phyloP scores from a whole-genome alignment of 1,140 invertebrate species.

The Acyrthosiphon pisum region DNA sequence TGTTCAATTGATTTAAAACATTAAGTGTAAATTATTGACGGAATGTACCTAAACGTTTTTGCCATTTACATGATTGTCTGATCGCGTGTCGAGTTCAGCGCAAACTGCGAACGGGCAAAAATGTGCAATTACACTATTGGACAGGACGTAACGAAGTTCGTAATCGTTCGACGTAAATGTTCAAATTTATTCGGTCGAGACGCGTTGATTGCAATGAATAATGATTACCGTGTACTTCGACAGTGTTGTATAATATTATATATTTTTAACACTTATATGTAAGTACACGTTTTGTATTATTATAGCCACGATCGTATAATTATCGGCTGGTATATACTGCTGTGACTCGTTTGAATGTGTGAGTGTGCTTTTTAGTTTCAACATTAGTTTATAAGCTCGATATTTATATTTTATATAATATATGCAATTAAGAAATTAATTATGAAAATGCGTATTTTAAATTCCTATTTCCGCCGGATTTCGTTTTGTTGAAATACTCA shows the following conservation, averaged over 20 bases:
- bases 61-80: background rate
- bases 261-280: background rate
- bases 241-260: background rate
- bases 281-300: background rate
- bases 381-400: background rate
- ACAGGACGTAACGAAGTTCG: background rate
- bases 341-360: background rate
- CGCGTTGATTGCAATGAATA: background rate
- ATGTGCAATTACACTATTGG: background rate
- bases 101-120: background rate
- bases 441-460: background rate
- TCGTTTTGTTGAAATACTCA: background rate
- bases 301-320: background rate
- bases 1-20: background rate
- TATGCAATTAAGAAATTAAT: background rate
- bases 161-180: background rate
- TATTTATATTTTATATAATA: background rate
- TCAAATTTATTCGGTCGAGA: slow-evolving; percentile 2
- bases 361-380: background rate
- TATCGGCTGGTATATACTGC: background rate
- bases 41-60: background rate
- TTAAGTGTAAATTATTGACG: too few species aligned
- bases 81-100: background rate
- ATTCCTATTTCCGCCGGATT: background rate
- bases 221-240: background rate